Base-by-base conservation (phyloP, 2,113 vertebrate genomes). In the Apodemus sylvaticus region DNA sequence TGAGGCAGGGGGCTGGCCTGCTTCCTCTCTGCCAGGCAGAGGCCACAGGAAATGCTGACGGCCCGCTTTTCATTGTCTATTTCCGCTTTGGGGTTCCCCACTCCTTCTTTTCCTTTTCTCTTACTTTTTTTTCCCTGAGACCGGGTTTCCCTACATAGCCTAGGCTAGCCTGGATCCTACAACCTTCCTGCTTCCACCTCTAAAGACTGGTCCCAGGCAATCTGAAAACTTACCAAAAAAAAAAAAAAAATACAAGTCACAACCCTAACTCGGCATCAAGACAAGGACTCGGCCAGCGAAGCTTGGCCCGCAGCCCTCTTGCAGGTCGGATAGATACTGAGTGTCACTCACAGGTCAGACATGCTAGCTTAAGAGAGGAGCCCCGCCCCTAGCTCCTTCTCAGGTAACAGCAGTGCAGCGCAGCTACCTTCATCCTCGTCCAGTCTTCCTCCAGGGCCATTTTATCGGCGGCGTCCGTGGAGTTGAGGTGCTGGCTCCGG, bases 401-500 rank as follows among this genome's bases (percentile, higher is more conserved):
- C n/a, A 0, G 34, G n/a, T n/a, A n/a, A n/a, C n/a, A n/a, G 12
- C 13, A 9, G 77, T 5, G 3, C 22, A 3, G 53, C 55, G 29
- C 0, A 1, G 39, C 97, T 98, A 99, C 99, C 98, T 99, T 99
- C 98, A 99, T 99, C 89, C 98, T 98, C 14, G 99, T 99, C 99
- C 99, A 99, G 98, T 99, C 99, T 97, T 99, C 99, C 58, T 97
- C 98, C 92, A 99, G 99, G 68, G 97, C 39, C 1, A 99, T 99
- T 42, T 95, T 97, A 97, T 99, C 99, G 1, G 95, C 91, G 74
- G 98, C 97, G 42, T 99, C 99, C 0, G 98, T 99, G 70, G 99
- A 99, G 42, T 99, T 99, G 71, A 99, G 98, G 81, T 99, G 97
- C 42, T 96, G 98, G 64, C 97, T 98, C 91, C 99, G 98, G 94